Conservation (phyloP, 92 coral and sea anemone species). For the Pocillopora grandis region DNA sequence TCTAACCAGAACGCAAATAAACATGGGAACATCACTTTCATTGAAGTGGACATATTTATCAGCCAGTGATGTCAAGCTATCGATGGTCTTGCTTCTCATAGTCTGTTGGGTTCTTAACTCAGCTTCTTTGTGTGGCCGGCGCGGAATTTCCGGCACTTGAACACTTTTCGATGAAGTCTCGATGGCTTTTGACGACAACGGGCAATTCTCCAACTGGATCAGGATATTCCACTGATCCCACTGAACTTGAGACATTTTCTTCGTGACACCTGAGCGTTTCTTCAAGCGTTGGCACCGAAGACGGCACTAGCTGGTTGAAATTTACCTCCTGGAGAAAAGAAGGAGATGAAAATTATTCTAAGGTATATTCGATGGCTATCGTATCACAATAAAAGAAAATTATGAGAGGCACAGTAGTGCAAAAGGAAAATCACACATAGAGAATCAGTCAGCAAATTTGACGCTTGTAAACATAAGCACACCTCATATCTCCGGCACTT, state of each 20-base stretch:
- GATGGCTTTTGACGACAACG: no score
- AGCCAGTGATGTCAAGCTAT: background rate
- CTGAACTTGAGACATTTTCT: background rate
- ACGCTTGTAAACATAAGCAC: background rate
- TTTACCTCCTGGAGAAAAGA: no score
- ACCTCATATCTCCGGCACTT: background rate
- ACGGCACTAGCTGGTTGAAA: no score
- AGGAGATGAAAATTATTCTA: no score
- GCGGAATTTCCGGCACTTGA: background rate
- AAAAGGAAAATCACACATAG: no score
- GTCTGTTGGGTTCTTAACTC: background rate
- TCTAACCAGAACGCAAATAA: background rate
- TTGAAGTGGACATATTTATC: background rate
- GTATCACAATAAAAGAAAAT: no score
- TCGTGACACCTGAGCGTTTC: no score
- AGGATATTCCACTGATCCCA: background rate
- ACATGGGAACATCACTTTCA: background rate
- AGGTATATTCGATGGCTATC: no score
- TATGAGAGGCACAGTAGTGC: no score
- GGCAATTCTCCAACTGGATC: background rate
- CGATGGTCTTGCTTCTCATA: background rate
- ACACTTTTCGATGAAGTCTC: no score
- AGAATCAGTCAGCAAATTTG: no score
- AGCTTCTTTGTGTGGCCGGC: constrained; percentile 6
- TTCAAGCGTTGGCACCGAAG: no score